phyloP scores from a whole-genome alignment of 2,888 invertebrate genomes.

The Actias luna region DNA sequence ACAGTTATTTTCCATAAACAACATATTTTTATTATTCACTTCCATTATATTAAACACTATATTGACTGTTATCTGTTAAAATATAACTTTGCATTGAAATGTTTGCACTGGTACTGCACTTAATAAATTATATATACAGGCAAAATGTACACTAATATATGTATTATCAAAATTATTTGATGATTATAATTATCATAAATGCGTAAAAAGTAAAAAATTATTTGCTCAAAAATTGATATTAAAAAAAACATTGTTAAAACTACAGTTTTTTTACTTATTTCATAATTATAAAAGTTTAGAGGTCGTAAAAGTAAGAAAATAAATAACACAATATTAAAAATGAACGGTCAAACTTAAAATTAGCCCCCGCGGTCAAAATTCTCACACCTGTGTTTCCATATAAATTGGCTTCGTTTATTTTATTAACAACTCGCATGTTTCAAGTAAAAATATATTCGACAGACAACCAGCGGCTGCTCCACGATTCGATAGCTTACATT shows the following conservation, averaged over 20 bases:
- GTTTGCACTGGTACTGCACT: no score
- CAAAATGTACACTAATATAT: no score
- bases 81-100: no score
- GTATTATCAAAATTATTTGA: no score
- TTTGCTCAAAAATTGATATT: neutral
- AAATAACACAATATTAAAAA: neutral
- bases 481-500: neutral
- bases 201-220: no score
- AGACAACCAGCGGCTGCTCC: slow-evolving; percentile 4
- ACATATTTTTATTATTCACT: no score
- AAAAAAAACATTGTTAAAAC: no score
- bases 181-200: no score
- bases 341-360: neutral
- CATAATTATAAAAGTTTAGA: neutral
- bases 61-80: no score
- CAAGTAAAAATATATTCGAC: slow-evolving; percentile 27
- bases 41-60: no score
- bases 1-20: no score
- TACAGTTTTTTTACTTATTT: neutral
- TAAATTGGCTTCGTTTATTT: slow-evolving; percentile 16
- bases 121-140: no score
- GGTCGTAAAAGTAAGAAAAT: neutral
- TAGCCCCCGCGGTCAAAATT: neutral
- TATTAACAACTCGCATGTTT: slow-evolving; percentile 20
- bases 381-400: neutral